Conservation (phyloP, 1,140 invertebrate genomes). For the Leptinotarsa defecta region DNA sequence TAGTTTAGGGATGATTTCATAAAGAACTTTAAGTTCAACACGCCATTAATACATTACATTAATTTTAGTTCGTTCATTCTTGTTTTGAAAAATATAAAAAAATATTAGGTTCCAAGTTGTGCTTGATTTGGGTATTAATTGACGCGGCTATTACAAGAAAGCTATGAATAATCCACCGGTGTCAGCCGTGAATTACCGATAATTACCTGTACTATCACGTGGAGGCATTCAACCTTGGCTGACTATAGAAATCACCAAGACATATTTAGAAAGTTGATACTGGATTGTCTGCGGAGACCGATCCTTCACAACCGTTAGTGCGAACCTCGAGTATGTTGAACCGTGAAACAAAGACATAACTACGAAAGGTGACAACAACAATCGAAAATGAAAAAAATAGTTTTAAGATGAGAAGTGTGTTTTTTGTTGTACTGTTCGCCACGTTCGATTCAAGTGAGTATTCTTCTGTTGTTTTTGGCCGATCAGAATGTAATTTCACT, state of each 20-base stretch:
- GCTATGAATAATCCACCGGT: too few species aligned
- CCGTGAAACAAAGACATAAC: slow-evolving; percentile 2
- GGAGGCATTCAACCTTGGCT: slow-evolving; percentile 18
- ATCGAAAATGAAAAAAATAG: slow-evolving; percentile 9
- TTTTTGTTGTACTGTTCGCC: background rate
- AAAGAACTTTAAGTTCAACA: too few species aligned
- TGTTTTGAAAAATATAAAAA: too few species aligned
- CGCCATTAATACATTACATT: too few species aligned
- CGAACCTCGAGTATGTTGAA: background rate
- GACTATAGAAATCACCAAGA: slow-evolving; percentile 8
- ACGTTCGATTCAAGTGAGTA: background rate
- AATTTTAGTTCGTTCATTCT: too few species aligned
- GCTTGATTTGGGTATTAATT: too few species aligned
- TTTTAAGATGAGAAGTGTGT: background rate
- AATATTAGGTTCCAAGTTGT: too few species aligned
- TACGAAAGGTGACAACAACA: background rate
- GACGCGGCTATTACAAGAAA: too few species aligned
- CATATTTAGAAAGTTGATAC: slow-evolving; percentile 6
- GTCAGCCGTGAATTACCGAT: background rate
- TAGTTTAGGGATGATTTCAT: too few species aligned
- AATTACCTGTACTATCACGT: background rate
- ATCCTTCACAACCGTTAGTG: background rate
- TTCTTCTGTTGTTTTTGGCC: background rate
- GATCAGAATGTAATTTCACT: too few species aligned
- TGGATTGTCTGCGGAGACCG: background rate